Evolutionary conservation across 2,113 vertebrate species (phyloP).

Genomic region (Ardeotis arabs): DNA sequence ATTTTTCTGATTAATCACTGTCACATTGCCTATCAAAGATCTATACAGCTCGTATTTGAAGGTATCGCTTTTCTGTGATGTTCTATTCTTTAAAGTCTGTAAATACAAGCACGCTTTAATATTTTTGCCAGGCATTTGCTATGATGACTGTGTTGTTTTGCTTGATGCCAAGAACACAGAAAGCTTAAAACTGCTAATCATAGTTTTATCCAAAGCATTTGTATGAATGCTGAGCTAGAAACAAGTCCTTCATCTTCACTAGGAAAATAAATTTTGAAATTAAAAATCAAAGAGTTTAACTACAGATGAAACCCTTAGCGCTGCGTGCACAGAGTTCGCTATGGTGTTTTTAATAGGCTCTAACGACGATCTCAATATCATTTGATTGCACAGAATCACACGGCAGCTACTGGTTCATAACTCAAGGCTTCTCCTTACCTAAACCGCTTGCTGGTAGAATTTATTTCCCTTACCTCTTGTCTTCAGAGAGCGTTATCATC

Average conservation of each 20-base stretch:
- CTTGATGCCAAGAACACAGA: neutral
- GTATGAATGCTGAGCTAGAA: slow-evolving; percentile 6
- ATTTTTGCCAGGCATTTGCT: slow-evolving; percentile 50
- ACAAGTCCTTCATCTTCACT: slow-evolving; percentile 50
- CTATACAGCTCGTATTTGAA: neutral
- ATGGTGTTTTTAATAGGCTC: slow-evolving; percentile 16
- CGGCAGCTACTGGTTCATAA: neutral
- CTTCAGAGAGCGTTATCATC: neutral
- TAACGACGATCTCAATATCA: neutral
- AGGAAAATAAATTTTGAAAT: slow-evolving; percentile 49
- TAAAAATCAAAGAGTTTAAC: slow-evolving; percentile 64
- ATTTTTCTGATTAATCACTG: neutral
- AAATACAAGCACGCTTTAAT: slow-evolving; percentile 15
- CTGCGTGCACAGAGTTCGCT: neutral
- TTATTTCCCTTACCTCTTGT: neutral
- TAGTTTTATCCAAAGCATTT: neutral
- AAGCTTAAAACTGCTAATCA: slow-evolving; percentile 43
- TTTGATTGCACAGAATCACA: neutral
- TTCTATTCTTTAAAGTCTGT: slow-evolving; percentile 9
- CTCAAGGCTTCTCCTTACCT: neutral
- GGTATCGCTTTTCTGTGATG: neutral
- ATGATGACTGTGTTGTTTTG: slow-evolving; percentile 32
- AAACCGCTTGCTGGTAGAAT: neutral
- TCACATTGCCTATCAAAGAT: neutral
- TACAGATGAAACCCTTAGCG: neutral